phyloP scores from a whole-genome alignment of 2,888 invertebrate species.

The Chrysodeixis includens region DNA sequence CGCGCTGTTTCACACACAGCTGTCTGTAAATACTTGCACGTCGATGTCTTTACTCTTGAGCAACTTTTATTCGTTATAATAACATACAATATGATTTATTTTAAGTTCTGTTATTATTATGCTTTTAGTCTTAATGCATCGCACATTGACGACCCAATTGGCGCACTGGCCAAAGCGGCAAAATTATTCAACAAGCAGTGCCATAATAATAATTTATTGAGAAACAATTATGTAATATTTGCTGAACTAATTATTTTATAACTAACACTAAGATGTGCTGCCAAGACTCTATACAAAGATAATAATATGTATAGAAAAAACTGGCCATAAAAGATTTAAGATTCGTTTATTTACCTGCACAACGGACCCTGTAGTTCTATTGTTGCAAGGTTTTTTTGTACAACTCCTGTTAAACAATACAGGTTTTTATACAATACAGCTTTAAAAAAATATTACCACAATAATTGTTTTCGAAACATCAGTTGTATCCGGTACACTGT shows the following conservation, averaged over 20 bases:
- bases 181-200: slow-evolving; percentile 3
- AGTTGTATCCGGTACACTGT: slow-evolving; percentile 57
- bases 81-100: not conserved
- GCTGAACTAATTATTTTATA: not conserved
- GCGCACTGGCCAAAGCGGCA: slow-evolving; percentile 1
- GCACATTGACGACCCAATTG: slow-evolving; percentile 1
- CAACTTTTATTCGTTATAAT: not conserved
- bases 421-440: slow-evolving; percentile 45
- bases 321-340: slow-evolving; percentile 30
- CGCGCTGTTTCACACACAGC: slow-evolving; percentile 55
- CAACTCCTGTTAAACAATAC: slow-evolving; percentile 44
- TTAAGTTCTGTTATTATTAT: not conserved
- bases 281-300: slow-evolving; percentile 31
- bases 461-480: slow-evolving; percentile 70
- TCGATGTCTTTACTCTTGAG: slow-evolving; percentile 14
- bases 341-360: slow-evolving; percentile 62
- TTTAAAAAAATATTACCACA: slow-evolving; percentile 54
- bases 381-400: slow-evolving; percentile 67
- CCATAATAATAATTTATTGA: slow-evolving; percentile 1
- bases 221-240: slow-evolving; percentile 1
- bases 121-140: not conserved
- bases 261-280: not conserved
- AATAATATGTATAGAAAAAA: not conserved
- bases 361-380: slow-evolving; percentile 59
- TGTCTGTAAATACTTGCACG: slow-evolving; percentile 38